These are phyloP conservation scores for Lineus longissimus DNA, from an alignment of 1,140 invertebrate species.

Conservation along the genomic window DNA sequence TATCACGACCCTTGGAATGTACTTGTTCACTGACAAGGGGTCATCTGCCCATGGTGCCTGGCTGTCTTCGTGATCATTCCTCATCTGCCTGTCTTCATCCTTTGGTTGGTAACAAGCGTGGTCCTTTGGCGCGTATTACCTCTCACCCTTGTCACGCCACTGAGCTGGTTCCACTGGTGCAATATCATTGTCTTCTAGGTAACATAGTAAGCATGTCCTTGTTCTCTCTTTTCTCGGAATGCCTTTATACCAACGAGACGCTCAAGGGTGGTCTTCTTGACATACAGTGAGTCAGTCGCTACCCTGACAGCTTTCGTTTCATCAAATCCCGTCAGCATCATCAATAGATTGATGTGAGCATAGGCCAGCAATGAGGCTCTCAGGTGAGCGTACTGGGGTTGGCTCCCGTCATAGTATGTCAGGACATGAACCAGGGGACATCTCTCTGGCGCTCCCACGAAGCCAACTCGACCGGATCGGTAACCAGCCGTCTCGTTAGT, in stretches of 20 bases:
- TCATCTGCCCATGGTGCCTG: too few species aligned
- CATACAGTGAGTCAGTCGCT: constrained; percentile 8
- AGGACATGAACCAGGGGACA: constrained; percentile 17
- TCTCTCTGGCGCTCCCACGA: constrained; percentile 10
- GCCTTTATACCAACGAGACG: constrained; percentile 8
- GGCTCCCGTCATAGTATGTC: constrained; percentile 13
- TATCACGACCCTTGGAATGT: not conserved
- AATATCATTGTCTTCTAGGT: not conserved
- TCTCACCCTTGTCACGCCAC: not conserved
- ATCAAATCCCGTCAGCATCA: constrained; percentile 12
- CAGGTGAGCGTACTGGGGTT: constrained; percentile 12
- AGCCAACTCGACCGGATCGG: constrained; percentile 12
- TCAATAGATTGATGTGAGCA: constrained; percentile 17
- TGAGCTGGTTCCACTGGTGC: not conserved
- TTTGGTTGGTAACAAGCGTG: not conserved
- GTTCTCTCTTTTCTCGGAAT: not conserved
- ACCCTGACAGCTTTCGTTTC: constrained; percentile 10
- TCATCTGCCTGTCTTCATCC: too few species aligned
- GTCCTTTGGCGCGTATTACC: not conserved
- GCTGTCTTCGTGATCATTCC: too few species aligned
- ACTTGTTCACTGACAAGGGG: constrained; percentile 5
- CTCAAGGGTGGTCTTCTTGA: constrained; percentile 14
- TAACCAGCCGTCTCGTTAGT: constrained; percentile 12
- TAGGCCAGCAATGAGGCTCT: constrained; percentile 14
- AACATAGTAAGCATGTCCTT: too few species aligned